Percentiles rank a stretch among this genome's conserved stretches.
Evolutionary conservation across 64 coral and sea anemone species (phyloP).

Genomic region (Anthopleura sola): DNA sequence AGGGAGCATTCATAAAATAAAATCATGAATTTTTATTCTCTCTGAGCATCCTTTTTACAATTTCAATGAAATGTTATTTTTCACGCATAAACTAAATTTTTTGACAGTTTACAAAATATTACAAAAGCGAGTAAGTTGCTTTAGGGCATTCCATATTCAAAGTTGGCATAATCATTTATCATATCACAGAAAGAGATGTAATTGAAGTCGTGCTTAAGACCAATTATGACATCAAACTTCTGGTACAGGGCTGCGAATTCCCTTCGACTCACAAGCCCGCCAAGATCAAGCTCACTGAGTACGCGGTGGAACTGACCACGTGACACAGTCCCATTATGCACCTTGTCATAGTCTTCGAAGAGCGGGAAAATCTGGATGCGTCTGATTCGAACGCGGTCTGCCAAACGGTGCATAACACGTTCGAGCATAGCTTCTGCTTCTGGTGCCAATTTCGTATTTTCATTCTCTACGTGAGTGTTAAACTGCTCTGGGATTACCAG

Average conservation of each 20-base stretch:
- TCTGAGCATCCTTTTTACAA: neutral
- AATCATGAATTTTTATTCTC: neutral
- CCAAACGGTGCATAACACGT: conserved; percentile 93
- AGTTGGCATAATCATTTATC: conserved; percentile 92
- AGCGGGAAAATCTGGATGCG: conserved; percentile 98
- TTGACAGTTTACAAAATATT: neutral
- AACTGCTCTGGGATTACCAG: conserved; percentile 74
- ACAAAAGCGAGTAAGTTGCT: neutral
- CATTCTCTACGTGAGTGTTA: conserved; percentile 53
- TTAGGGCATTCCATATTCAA: conserved; percentile 89
- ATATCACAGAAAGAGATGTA: conserved; percentile 94
- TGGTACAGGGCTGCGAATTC: conserved; percentile 87
- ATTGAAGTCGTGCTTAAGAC: conserved; percentile 94
- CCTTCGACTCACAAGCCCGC: conserved; percentile 82
- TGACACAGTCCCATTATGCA: conserved; percentile 96
- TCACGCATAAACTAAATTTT: too few species aligned
- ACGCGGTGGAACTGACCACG: conserved; percentile 95
- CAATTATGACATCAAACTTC: conserved; percentile 93
- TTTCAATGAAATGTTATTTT: neutral
- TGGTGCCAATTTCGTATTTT: conserved; percentile 51
- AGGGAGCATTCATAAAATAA: neutral
- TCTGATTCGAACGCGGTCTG: conserved; percentile 87
- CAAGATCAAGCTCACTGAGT: conserved; percentile 85
- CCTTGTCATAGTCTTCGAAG: conserved; percentile 98
- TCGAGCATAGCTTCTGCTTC: conserved; percentile 78